phyloP scores from a whole-genome alignment of 2,113 vertebrate species.

The Leuciscus idus region DNA sequence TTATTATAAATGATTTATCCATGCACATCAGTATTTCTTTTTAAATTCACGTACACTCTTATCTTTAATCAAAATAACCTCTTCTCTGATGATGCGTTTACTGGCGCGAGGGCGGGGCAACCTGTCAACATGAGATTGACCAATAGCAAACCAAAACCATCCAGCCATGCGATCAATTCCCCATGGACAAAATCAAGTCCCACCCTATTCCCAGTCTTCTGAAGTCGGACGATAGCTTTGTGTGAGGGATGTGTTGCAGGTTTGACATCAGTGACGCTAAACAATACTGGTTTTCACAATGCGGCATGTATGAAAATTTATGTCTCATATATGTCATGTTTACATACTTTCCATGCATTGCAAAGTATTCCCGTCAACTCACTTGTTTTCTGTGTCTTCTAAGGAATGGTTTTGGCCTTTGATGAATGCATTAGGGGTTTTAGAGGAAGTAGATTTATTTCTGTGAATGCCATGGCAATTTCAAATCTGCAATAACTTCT shows the following conservation, averaged over 20 bases:
- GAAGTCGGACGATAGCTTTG: not conserved
- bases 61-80: no score
- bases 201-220: not conserved
- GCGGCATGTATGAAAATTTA: not conserved
- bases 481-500: not conserved
- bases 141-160: no score
- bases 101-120: no score
- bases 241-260: not conserved
- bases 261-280: not conserved
- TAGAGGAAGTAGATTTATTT: not conserved
- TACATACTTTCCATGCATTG: not conserved
- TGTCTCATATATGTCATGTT: not conserved
- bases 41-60: no score
- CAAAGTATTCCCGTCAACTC: not conserved
- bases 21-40: no score
- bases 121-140: no score
- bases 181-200: no score
- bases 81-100: no score
- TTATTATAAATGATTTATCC: no score
- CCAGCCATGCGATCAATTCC: no score
- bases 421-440: not conserved
- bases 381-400: not conserved
- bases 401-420: not conserved
- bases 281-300: no score
- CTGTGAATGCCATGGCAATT: constrained; percentile 24